Evolutionary conservation across 1,140 invertebrate species (phyloP).

Genomic region (Bombus superbus): DNA sequence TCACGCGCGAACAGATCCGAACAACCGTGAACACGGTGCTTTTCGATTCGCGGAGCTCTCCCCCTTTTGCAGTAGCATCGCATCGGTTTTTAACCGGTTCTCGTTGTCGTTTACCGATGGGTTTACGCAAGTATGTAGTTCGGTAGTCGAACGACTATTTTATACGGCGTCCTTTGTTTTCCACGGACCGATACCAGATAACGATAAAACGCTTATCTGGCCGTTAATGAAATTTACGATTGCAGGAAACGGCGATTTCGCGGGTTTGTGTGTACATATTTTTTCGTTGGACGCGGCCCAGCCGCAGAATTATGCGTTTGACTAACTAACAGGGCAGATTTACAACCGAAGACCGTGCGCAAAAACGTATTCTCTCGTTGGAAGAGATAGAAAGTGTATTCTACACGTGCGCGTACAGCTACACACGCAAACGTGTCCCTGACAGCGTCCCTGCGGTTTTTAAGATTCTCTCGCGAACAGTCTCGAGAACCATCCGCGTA

Average conservation of each 20-base stretch:
- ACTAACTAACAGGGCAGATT: slow-evolving; percentile 55
- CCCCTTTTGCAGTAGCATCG: background rate
- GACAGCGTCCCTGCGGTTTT: slow-evolving; percentile 15
- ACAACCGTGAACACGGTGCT: slow-evolving; percentile 13
- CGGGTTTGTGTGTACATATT: slow-evolving; percentile 10
- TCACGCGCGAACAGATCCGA: slow-evolving; percentile 36
- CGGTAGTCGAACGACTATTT: slow-evolving; percentile 34
- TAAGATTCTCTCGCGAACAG: slow-evolving; percentile 48
- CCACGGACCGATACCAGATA: slow-evolving; percentile 32
- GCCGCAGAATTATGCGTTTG: slow-evolving; percentile 54
- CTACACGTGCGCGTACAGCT: no score
- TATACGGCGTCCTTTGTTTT: slow-evolving; percentile 45
- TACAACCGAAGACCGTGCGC: slow-evolving; percentile 45
- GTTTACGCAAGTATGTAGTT: background rate
- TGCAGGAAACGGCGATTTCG: slow-evolving; percentile 28
- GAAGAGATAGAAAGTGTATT: background rate
- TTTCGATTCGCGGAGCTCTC: background rate
- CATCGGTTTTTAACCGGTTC: slow-evolving; percentile 20
- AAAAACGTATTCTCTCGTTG: slow-evolving; percentile 18
- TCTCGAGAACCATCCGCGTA: slow-evolving; percentile 54
- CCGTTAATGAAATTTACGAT: slow-evolving; percentile 54
- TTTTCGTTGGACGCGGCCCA: background rate
- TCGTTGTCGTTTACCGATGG: background rate
- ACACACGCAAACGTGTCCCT: no score
- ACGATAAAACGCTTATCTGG: slow-evolving; percentile 43